Base-by-base conservation (phyloP, 2,797 vertebrate genomes). In the Crocidura indochinensis region DNA sequence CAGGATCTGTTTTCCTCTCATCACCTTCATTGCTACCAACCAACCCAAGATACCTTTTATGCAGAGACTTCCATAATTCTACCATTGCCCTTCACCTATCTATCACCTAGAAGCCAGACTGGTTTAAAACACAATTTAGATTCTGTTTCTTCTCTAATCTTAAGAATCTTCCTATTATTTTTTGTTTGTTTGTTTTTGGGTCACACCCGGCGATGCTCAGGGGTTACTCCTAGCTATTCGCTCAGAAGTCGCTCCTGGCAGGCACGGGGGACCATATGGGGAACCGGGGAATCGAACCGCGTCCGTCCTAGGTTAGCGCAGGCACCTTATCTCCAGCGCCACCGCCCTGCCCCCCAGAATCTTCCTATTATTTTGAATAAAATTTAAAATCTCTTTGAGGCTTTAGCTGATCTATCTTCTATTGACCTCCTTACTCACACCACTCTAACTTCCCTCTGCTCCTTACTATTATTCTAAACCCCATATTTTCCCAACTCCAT, bases 71-170 rank as follows among this genome's bases (percentile, higher is more conserved):
- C 27, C 69, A 53, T 31, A 15, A 53, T 24, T 76, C 72, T 64
- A 8, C 26, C 60, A 26, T 79, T 46, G 22, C 10, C 24, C 64
- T 79, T 24, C 11, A 7, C 53, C 17, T 38, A 9, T 85, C 10
- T 31, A 15, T 64, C 89, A 83, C 19, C n/a, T 2, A 68, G 76
- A 72, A 84, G 49, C 8, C 27, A 73, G 56, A 69, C 20, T 0
- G 6, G 47, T 67, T 90, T 68, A 82, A 85, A 71, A 74, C 51
- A 67, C 24, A 79, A 72, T 53, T 49, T 22, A 79, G 46, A 72
- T 87, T 56, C 38, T 31, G 8, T 46, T 56, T 56, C 26, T 49
- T 26, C 44, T 83, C 27, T 72, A 68, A 85, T 29, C 65, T 84
- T 65, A 27, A 91, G 29, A 27, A 38, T 49, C 71, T 53, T 46